Evolutionary conservation across 2,113 vertebrate species (phyloP).

Genomic region (Nestor notabilis): DNA sequence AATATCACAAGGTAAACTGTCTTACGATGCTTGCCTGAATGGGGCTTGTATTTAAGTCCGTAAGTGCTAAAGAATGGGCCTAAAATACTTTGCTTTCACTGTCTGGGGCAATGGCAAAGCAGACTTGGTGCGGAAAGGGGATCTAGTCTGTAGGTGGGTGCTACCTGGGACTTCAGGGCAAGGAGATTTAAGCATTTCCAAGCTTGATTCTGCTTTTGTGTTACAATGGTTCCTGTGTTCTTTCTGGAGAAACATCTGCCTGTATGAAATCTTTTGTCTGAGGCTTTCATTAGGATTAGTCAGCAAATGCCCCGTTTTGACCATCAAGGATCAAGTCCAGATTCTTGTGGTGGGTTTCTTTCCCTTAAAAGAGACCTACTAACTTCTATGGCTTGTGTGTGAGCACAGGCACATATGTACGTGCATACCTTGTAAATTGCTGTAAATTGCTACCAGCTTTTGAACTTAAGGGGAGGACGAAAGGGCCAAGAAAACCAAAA

Average conservation of each 20-base stretch:
- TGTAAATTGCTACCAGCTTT: conserved; percentile 30
- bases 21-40: background rate
- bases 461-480: background rate
- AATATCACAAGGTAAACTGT: background rate
- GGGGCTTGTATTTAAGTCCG: background rate
- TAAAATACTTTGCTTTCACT: background rate
- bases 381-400: background rate
- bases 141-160: background rate
- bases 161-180: background rate
- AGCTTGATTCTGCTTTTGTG: background rate
- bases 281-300: background rate
- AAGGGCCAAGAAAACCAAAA: background rate
- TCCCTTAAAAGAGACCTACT: background rate
- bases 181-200: background rate
- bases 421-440: background rate
- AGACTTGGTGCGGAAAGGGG: accelerated
- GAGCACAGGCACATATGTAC: background rate
- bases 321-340: accelerated
- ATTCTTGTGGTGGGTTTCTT: background rate
- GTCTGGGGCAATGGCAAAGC: background rate
- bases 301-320: background rate
- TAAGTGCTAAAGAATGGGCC: background rate
- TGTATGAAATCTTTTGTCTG: background rate
- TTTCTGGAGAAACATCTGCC: background rate
- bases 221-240: background rate